Conservation (phyloP, 2,113 vertebrate species). For the Pollimyrus isidori region DNA sequence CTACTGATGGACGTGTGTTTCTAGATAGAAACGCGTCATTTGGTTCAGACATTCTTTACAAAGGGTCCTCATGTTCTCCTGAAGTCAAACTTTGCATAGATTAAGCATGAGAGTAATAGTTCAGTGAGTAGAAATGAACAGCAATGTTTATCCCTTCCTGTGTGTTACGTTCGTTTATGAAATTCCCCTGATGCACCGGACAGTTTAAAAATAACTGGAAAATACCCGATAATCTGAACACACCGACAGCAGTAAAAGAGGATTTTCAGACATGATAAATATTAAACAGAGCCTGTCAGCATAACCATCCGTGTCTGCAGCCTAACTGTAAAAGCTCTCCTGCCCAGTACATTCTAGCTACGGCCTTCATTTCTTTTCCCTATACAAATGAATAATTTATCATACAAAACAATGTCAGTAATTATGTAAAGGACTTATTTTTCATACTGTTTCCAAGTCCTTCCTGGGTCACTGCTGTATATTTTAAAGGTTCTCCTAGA, state of each 20-base stretch:
- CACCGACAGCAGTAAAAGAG: constrained; percentile 49
- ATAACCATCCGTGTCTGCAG: constrained; percentile 14
- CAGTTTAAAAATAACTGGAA: constrained; percentile 62
- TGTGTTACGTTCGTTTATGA: not conserved
- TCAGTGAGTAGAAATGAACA: not conserved
- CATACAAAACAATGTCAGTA: constrained; percentile 37
- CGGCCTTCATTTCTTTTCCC: constrained; percentile 45
- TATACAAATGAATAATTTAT: constrained; percentile 43
- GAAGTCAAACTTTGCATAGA: not conserved
- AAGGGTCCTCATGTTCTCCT: not conserved
- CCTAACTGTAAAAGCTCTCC: not conserved
- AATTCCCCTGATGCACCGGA: constrained; percentile 22
- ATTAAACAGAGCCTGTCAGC: constrained; percentile 42
- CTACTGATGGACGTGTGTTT: not conserved
- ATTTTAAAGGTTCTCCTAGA: not conserved
- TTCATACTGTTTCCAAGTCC: constrained; percentile 10
- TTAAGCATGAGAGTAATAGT: not conserved
- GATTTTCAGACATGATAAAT: not conserved
- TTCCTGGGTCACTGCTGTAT: not conserved
- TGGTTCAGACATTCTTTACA: not conserved
- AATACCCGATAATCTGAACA: constrained; percentile 79
- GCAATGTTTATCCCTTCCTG: not conserved
- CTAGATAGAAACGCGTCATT: not conserved
- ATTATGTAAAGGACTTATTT: constrained; percentile 45
- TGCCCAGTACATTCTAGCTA: not conserved